Base-by-base conservation (phyloP, 2,113 vertebrate genomes). In the Seriola dumerili region DNA sequence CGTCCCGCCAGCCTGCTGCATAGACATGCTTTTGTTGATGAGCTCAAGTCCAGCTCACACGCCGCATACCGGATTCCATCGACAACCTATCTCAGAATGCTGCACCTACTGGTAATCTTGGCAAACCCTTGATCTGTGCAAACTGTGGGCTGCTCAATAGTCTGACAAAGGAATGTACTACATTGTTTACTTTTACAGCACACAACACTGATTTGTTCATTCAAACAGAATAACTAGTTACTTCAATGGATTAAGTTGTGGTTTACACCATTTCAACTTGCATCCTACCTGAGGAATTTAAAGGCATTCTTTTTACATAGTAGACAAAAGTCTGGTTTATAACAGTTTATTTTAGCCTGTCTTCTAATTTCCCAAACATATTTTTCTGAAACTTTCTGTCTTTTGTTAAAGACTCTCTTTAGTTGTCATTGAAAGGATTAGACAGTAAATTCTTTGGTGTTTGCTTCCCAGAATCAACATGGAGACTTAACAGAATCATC, bases 1-100 rank as follows among this genome's bases (percentile, higher is more conserved):
- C 54, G 50, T 84, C 61, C 78, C 76, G 87, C 70, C 72, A 21
- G 66, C 44, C 69, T 1, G 46, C 69, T 77, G 54, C 86, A 87
- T 72, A 91, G 85, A 91, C 79, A 76, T 78, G 46, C 84, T 86
- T 81, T 88, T 93, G 93, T 92, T 81, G 88, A 90, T 58, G 75
- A 89, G 78, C 86, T 85, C 52, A 52, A 69, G 78, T 81, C 65
- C 44, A 79, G 84, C 81, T 87, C 67, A 68, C 83, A 62, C 25
- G 29, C 69, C 57, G 77, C 88, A 92, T 93, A 82, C 86, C 91
- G 87, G 71, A 89, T 91, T 88, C 78, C 61, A 64, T 93, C 91
- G 87, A 84, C 89, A 89, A 85, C 84, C 83, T 77, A 70, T 85
- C 76, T 93, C 84, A 91, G 90, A 94, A 94, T 94, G 89, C 90